Percentiles rank a stretch among this genome's conserved stretches.
Conservation (phyloP, 2,888 invertebrate genomes). For the Brachyptera putata region DNA sequence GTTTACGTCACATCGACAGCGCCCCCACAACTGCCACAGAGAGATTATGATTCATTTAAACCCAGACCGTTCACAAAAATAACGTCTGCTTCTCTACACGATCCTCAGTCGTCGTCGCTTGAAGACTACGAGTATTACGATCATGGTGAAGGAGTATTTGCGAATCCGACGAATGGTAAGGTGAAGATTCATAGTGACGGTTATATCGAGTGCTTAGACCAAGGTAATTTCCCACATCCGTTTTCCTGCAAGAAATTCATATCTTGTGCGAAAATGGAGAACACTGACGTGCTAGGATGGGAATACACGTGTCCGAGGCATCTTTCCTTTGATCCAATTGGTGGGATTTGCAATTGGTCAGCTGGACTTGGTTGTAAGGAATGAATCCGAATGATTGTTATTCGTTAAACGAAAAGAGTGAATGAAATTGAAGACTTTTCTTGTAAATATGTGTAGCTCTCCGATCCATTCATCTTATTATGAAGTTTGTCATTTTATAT, state of each 20-base stretch:
- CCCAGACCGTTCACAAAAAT: conserved; percentile 29
- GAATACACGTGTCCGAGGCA: conserved; percentile 85
- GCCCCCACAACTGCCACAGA: conserved; percentile 28
- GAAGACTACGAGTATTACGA: conserved; percentile 67
- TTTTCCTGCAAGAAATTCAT: conserved; percentile 87
- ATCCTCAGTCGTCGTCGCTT: conserved; percentile 1
- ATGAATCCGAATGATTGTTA: conserved; percentile 36
- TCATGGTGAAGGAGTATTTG: conserved; percentile 56
- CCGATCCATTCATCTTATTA: background rate
- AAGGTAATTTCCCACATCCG: conserved; percentile 89
- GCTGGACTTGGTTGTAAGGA: conserved; percentile 75
- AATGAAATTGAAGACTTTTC: background rate
- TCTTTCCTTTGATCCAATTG: conserved; percentile 82
- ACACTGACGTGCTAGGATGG: conserved; percentile 69
- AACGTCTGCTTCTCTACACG: background rate
- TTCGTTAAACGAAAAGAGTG: background rate
- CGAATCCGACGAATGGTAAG: conserved; percentile 51
- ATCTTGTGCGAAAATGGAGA: conserved; percentile 80
- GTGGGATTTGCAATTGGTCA: conserved; percentile 88
- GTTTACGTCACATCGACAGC: conserved; percentile 9
- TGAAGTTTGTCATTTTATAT: too few relatives aligned
- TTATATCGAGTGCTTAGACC: conserved; percentile 77
- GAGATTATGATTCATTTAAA: conserved; percentile 36
- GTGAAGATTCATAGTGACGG: conserved; percentile 63
- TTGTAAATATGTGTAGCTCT: background rate